A percentile compares a stretch with the other conserved stretches of the same genome.
Conservation (phyloP, 92 coral and sea anemone species). For the Porites evermanni region DNA sequence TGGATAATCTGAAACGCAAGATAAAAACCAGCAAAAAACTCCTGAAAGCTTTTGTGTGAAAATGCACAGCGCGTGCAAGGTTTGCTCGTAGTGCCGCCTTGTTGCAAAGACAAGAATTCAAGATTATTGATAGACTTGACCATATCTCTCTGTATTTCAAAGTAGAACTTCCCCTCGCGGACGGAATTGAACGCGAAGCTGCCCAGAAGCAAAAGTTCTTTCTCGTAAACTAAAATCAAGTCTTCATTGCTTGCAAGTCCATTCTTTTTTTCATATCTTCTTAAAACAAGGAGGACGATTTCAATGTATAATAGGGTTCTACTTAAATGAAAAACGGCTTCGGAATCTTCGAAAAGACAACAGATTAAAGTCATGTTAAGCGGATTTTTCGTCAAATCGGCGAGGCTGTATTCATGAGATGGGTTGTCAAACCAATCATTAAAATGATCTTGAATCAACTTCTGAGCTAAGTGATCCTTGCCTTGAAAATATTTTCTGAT, state of each 20-base stretch:
- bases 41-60: neutral
- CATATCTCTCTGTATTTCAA: neutral
- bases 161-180: neutral
- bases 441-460: neutral
- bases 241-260: neutral
- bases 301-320: neutral
- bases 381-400: neutral
- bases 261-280: neutral
- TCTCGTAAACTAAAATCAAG: neutral
- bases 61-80: neutral
- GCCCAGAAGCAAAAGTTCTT: neutral
- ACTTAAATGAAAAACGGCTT: neutral
- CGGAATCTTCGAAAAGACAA: neutral
- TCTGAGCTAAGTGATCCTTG: neutral
- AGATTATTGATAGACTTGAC: neutral
- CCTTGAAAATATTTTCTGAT: neutral
- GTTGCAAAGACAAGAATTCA: neutral
- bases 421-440: too few species aligned
- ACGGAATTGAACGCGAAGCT: neutral
- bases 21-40: neutral
- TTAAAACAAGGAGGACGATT: neutral
- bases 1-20: neutral
- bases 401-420: neutral
- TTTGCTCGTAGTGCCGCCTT: neutral
- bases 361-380: neutral